Percentiles rank a stretch among this genome's conserved stretches.
These are phyloP conservation scores for Melinaea menophilus DNA, from an alignment of 2,888 invertebrate species.

Conservation along the genomic window DNA sequence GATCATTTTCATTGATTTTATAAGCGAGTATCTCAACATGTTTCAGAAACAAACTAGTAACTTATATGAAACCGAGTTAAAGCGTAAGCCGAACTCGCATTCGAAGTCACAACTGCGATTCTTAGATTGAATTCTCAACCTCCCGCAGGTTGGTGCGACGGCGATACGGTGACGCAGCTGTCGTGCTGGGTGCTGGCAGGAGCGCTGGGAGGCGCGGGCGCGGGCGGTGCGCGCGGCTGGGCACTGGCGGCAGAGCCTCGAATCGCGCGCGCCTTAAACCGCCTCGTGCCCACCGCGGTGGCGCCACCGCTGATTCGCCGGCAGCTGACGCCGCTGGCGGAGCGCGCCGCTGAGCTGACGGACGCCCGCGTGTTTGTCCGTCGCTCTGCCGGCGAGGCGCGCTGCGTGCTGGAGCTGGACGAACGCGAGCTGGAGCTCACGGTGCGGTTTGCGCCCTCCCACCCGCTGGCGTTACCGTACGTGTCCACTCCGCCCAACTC, in stretches of 20 bases:
- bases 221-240: slow-evolving; percentile 82
- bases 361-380: slow-evolving; percentile 31
- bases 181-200: slow-evolving; percentile 77
- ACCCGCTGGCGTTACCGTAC: slow-evolving; percentile 85
- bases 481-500: slow-evolving; percentile 39
- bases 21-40: too few relatives aligned
- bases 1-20: too few relatives aligned
- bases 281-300: slow-evolving; percentile 33
- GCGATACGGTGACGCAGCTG: slow-evolving; percentile 77
- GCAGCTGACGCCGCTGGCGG: slow-evolving; percentile 27
- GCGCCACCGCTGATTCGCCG: slow-evolving; percentile 52
- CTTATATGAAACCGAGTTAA: too few relatives aligned
- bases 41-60: too few relatives aligned
- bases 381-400: slow-evolving; percentile 79
- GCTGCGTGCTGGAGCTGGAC: slow-evolving; percentile 89
- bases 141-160: slow-evolving; percentile 16
- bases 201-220: slow-evolving; percentile 85
- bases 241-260: slow-evolving; percentile 59
- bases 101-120: too few relatives aligned
- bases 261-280: slow-evolving; percentile 83
- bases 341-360: slow-evolving; percentile 22
- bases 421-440: slow-evolving; percentile 88
- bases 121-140: too few relatives aligned
- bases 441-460: slow-evolving; percentile 87
- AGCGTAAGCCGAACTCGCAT: too few relatives aligned